Evolutionary conservation across 2,888 invertebrate species (phyloP), one percentile per base, ranked within the genome.

Genomic region (Heteromyza rotundicornis): DNA sequence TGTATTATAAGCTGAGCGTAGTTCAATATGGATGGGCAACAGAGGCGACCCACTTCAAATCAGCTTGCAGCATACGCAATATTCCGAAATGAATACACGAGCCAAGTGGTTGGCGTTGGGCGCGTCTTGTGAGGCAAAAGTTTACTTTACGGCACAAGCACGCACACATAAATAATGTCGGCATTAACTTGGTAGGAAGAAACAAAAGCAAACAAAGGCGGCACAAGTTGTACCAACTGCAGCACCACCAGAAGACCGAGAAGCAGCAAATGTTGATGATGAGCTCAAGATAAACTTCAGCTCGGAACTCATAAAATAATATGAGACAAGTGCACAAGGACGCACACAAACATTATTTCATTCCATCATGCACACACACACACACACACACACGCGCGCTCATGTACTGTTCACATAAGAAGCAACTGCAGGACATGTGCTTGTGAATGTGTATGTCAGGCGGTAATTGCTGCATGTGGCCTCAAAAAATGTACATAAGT

Each of bases 261-360:
- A n/a, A 10, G 16, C 40, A n/a, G 40, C 40, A 40, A 40, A 40
- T 47, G 47, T 19, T 17, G 47, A 3, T 47, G 47, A 47, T 47
- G 47, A 47, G 47, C 47, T 5, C 47, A 47, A 47, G 47, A 47
- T 47, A 47, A 47, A 47, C 47, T 47, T 19, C 47, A 47, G 47
- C 47, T 40, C n/a, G 3, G 10, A 3, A 40, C 40, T 14, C 40
- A 40, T 32, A 32, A 8, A 32, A 32, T 32, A 32, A 32, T 32
- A 32, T 32, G 12, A 32, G 32, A 32, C 32, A 32, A 32, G 32
- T 32, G 32, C 32, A 32, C 32, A 32, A 32, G 32, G 32, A 12
- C 32, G 3, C n/a, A n/a, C 14, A 40, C 40, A 40, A 7, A 40
- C 40, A 40, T n/a, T 8, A 7, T 3, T n/a, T 12, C 10, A 40